Conservation (phyloP, 2,888 invertebrate genomes). For the Mamestra brassicae region DNA sequence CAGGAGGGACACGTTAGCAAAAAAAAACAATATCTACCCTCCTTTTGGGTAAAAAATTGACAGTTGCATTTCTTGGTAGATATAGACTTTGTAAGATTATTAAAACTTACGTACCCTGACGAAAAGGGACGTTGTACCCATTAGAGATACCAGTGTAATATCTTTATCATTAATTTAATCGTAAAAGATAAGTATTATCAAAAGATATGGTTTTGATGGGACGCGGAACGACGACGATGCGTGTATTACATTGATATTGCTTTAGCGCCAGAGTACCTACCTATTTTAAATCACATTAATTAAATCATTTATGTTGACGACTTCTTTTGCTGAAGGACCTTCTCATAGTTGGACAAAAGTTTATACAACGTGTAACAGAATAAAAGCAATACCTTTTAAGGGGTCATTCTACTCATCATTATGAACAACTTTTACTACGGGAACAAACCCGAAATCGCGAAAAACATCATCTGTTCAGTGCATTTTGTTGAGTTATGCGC, state of each 20-base stretch:
- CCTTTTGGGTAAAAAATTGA: not conserved
- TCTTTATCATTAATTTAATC: slow-evolving; percentile 42
- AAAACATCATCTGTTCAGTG: no score
- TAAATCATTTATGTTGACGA: not conserved
- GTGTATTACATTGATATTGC: not conserved
- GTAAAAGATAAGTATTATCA: slow-evolving; percentile 37
- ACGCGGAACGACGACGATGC: not conserved
- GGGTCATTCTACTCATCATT: no score
- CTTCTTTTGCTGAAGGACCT: no score
- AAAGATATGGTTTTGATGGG: slow-evolving; percentile 1
- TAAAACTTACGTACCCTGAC: not conserved
- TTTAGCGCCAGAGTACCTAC: slow-evolving; percentile 19
- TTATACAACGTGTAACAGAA: no score
- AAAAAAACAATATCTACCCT: no score
- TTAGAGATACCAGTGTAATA: slow-evolving; percentile 4
- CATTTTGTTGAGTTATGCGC: no score
- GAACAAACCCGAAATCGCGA: no score
- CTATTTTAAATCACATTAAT: not conserved
- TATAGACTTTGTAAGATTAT: not conserved
- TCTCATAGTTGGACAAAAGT: no score
- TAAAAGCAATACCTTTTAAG: no score
- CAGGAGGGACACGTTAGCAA: no score
- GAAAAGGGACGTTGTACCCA: slow-evolving; percentile 4
- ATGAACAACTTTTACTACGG: no score
- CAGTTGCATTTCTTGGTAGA: not conserved